phyloP scores from a whole-genome alignment of 2,113 vertebrate genomes.

The Daphoenositta chrysoptera region DNA sequence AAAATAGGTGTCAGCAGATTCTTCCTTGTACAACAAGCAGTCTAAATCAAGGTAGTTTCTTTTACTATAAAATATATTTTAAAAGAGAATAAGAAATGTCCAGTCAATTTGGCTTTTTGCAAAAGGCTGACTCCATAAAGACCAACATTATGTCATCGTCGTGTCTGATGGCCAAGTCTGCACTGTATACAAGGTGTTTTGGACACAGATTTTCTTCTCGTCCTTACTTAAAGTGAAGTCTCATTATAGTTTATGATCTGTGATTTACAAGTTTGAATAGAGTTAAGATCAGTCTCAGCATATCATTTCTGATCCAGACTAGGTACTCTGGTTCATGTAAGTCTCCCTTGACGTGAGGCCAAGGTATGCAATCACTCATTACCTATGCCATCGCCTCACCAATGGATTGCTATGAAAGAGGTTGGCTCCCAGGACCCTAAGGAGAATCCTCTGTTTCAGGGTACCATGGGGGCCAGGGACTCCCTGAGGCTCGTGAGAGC shows the following conservation, averaged over 20 bases:
- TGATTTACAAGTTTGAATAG: conserved; percentile 39
- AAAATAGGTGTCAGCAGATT: neutral
- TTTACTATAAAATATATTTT: neutral
- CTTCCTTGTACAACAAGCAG: neutral
- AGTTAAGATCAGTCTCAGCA: neutral
- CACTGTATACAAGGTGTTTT: conserved; percentile 18
- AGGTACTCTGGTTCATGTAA: neutral
- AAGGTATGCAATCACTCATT: neutral
- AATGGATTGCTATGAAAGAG: neutral
- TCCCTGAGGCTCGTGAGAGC: neutral
- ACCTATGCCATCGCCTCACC: accelerated
- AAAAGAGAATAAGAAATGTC: neutral
- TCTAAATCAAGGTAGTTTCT: neutral
- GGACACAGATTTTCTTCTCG: conserved; percentile 21
- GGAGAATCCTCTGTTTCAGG: neutral
- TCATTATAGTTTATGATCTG: conserved; percentile 46
- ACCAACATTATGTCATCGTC: neutral
- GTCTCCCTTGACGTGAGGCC: neutral
- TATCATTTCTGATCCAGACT: conserved; percentile 13
- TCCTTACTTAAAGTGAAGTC: neutral
- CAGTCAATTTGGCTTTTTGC: neutral
- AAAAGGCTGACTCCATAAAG: conserved; percentile 15
- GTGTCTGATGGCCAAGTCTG: conserved; percentile 13
- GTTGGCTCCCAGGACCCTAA: neutral
- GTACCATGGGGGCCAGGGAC: neutral